Evolutionary conservation across 2,113 vertebrate genomes (phyloP).

Genomic region (Larimichthys polyactis): DNA sequence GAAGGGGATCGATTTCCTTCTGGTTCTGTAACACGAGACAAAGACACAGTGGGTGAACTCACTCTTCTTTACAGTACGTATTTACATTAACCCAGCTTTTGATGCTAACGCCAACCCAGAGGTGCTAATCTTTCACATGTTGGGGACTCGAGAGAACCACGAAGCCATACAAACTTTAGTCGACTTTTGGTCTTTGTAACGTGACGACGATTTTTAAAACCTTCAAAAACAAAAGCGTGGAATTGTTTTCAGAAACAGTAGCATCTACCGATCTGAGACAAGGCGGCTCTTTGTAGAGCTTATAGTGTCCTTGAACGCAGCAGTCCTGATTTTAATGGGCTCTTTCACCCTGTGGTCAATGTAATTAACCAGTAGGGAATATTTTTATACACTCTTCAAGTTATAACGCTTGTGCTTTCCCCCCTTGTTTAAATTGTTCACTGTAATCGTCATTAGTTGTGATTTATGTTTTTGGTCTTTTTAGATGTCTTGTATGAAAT

Average conservation of each 20-base stretch:
- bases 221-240: constrained; percentile 2
- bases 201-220: constrained; percentile 29
- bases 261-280: constrained; percentile 80
- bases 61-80: constrained; percentile 46
- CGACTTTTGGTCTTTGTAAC: constrained; percentile 36
- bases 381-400: constrained; percentile 73
- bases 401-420: constrained; percentile 59
- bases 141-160: constrained; percentile 39
- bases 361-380: constrained; percentile 57
- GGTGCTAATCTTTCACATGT: constrained; percentile 70
- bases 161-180: constrained; percentile 29
- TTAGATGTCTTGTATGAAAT: constrained; percentile 74
- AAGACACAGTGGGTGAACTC: constrained; percentile 61
- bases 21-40: constrained; percentile 58
- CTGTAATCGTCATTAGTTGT: constrained; percentile 68
- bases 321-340: constrained; percentile 44
- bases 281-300: constrained; percentile 55
- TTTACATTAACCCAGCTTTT: constrained; percentile 59
- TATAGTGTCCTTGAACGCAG: constrained; percentile 58
- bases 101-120: constrained; percentile 58
- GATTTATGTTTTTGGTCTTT: constrained; percentile 62
- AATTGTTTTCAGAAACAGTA: constrained; percentile 75
- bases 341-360: constrained; percentile 46
- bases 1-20: constrained; percentile 71
- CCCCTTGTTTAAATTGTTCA: constrained; percentile 53